Evolutionary conservation across 1,140 invertebrate genomes (phyloP).

Genomic region (Musca vetustissima): DNA sequence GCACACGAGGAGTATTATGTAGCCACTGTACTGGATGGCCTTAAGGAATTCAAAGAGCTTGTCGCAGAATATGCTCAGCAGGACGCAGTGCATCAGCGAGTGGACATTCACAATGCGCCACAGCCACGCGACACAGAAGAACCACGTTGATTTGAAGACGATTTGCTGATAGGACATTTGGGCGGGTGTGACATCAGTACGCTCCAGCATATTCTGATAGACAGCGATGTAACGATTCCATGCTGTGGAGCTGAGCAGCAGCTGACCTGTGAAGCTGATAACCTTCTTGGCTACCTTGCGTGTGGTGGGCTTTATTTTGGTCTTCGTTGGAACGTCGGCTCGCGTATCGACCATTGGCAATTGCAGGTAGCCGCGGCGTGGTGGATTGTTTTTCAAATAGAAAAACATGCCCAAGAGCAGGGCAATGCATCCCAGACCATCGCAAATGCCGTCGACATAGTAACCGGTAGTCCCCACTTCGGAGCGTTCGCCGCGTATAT

Average conservation of each 20-base stretch:
- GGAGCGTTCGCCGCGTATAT: conserved; percentile 70
- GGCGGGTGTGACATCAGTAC: conserved; percentile 57
- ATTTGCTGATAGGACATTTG: conserved; percentile 60
- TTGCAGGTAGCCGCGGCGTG: conserved; percentile 67
- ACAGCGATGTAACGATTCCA: conserved; percentile 81
- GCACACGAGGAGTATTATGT: conserved; percentile 60
- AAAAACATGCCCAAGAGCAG: conserved; percentile 66
- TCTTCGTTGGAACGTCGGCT: conserved; percentile 60
- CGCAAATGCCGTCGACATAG: conserved; percentile 74
- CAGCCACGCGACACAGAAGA: conserved; percentile 71
- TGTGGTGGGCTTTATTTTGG: conserved; percentile 66
- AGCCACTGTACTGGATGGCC: conserved; percentile 65
- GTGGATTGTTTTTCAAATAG: conserved; percentile 70
- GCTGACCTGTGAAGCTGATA: conserved; percentile 67
- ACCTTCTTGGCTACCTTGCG: conserved; percentile 67
- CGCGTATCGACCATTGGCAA: conserved; percentile 60
- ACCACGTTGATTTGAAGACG: conserved; percentile 64
- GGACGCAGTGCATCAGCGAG: conserved; percentile 72
- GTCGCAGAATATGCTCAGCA: conserved; percentile 79
- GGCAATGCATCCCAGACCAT: conserved; percentile 70
- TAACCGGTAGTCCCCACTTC: conserved; percentile 72
- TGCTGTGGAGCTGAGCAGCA: conserved; percentile 69
- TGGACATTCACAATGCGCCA: conserved; percentile 83
- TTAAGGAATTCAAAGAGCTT: conserved; percentile 73
- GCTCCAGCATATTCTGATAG: conserved; percentile 74